These are phyloP conservation scores for Eudasyphora cyanicolor DNA, from an alignment of 2,888 invertebrate genomes.

Conservation along the genomic window DNA sequence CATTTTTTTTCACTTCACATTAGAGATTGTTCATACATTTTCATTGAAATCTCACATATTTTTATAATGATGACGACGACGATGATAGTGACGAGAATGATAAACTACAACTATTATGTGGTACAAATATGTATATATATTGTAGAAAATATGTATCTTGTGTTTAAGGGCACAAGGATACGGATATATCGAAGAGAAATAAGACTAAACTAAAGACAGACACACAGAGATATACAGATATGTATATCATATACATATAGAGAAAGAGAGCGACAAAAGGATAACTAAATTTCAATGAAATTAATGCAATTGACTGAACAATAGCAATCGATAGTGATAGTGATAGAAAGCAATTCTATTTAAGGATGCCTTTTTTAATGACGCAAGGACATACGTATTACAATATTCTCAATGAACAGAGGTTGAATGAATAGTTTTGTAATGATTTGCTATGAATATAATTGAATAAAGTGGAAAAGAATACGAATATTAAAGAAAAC, in stretches of 20 bases:
- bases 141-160: no score
- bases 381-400: not conserved
- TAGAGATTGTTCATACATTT: not conserved
- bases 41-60: not conserved
- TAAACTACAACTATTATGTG: not conserved
- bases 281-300: conserved; percentile 4
- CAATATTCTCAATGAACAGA: no score
- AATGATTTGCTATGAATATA: no score
- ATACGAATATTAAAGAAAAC: no score
- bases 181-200: no score
- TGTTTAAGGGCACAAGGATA: no score
- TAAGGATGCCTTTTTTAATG: not conserved
- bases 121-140: no score
- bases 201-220: not conserved
- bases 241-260: not conserved
- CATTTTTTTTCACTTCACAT: not conserved
- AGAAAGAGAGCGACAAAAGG: not conserved
- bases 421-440: no score
- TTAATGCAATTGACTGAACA: conserved; percentile 21
- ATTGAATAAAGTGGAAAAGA: no score
- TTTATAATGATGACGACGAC: not conserved
- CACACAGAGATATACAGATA: not conserved
- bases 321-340: not conserved
- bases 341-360: not conserved
- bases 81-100: not conserved